Conservation (phyloP, 2,888 invertebrate genomes). For the Ceratothoa steindachneri region DNA sequence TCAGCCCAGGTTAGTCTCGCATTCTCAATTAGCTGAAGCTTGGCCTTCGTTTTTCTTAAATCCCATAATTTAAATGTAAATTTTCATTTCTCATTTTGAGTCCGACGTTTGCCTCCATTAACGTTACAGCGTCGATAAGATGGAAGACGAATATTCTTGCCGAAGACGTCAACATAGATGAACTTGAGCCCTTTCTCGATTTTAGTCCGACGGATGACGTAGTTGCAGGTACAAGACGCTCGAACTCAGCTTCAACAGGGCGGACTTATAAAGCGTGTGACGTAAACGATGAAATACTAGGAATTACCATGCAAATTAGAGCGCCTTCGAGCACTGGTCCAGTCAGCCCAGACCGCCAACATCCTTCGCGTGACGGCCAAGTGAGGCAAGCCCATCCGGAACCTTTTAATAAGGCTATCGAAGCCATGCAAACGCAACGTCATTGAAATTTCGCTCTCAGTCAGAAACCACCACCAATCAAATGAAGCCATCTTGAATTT, state of each 20-base stretch:
- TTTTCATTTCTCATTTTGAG: neutral
- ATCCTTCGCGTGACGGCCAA: neutral
- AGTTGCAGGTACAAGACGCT: too few species aligned
- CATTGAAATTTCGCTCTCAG: neutral
- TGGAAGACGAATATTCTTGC: too few species aligned
- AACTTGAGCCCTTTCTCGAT: too few species aligned
- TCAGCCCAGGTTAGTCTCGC: neutral
- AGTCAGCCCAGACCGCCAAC: neutral
- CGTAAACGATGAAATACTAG: conserved; percentile 6
- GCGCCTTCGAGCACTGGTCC: neutral
- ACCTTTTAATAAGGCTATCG: conserved; percentile 11
- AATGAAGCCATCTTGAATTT: too few species aligned
- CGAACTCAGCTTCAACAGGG: too few species aligned
- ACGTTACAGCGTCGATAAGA: too few species aligned
- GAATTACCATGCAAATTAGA: conserved; percentile 4
- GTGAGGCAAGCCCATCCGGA: neutral
- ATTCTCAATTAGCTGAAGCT: neutral
- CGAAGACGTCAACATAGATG: too few species aligned
- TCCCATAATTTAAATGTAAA: neutral
- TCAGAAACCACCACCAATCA: too few species aligned
- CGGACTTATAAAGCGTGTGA: neutral
- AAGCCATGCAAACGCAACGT: neutral
- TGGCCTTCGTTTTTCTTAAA: neutral
- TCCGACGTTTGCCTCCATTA: neutral
- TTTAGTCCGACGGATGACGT: too few species aligned